Percentiles rank a stretch among this genome's conserved stretches.
These are phyloP conservation scores for Nylanderia fulva DNA, from an alignment of 1,140 invertebrate genomes.

Conservation along the genomic window DNA sequence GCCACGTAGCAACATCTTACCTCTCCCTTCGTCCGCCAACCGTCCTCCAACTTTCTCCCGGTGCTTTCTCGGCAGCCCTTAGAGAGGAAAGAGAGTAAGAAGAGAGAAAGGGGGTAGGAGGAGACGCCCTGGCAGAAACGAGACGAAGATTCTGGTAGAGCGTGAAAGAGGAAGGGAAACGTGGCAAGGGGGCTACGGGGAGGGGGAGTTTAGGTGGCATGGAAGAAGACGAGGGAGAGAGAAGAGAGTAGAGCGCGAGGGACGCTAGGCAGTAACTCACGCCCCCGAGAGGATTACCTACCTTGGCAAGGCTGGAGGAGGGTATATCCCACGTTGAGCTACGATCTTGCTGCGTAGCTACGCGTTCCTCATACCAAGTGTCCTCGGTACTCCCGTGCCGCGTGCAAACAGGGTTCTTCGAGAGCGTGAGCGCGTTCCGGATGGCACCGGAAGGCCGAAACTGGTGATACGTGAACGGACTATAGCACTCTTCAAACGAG, in stretches of 20 bases:
- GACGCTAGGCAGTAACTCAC: constrained; percentile 84
- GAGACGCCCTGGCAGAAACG: constrained; percentile 50
- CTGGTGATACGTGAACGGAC: constrained; percentile 67
- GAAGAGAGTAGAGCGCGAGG: constrained; percentile 77
- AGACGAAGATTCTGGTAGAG: constrained; percentile 18
- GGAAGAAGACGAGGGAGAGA: constrained; percentile 63
- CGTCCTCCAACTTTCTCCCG: constrained; percentile 58
- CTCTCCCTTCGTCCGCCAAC: constrained; percentile 48
- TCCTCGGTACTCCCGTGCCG: constrained; percentile 79
- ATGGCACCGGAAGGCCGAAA: constrained; percentile 67
- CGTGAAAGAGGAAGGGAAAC: constrained; percentile 29
- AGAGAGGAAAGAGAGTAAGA: constrained; percentile 57
- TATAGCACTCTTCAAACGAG: constrained; percentile 34
- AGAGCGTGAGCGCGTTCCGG: constrained; percentile 60
- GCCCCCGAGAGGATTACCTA: constrained; percentile 86
- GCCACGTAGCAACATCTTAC: constrained; percentile 62
- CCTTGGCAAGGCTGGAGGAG: constrained; percentile 83
- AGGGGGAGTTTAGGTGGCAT: constrained; percentile 29
- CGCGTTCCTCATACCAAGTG: constrained; percentile 86
- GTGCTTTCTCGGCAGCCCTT: constrained; percentile 57
- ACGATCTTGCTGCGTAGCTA: constrained; percentile 86
- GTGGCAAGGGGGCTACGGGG: background rate
- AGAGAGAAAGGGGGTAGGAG: constrained; percentile 59
- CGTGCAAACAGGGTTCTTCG: constrained; percentile 78
- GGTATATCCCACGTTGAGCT: constrained; percentile 84